Conservation (phyloP, 2,113 vertebrate species). For the Tupaia chinensis region DNA sequence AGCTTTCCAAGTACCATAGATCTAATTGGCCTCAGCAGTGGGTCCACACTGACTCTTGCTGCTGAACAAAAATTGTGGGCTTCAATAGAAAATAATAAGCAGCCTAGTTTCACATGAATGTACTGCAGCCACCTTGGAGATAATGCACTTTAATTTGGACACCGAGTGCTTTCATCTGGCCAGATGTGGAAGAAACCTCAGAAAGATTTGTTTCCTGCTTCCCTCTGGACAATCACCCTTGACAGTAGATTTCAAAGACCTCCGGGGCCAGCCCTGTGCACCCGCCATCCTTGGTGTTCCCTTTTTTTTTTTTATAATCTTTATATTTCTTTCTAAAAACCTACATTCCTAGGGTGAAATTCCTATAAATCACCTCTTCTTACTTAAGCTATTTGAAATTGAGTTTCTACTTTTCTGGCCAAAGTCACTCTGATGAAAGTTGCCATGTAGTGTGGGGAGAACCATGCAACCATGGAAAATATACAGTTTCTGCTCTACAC, state of each 20-base stretch:
- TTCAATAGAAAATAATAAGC: constrained; percentile 78
- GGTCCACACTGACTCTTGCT: constrained; percentile 72
- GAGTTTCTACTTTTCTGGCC: neutral
- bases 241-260: neutral
- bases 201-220: neutral
- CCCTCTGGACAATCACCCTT: neutral
- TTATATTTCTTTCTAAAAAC: constrained; percentile 25
- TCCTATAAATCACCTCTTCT: constrained; percentile 14
- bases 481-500: neutral
- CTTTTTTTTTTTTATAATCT: neutral
- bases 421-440: neutral
- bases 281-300: neutral
- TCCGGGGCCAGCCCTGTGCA: neutral
- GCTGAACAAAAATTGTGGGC: constrained; percentile 75
- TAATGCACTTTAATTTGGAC: constrained; percentile 61
- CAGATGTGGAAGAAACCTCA: constrained; percentile 59
- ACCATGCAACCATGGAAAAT: neutral
- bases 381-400: constrained; percentile 7
- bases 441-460: neutral
- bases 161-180: constrained; percentile 15
- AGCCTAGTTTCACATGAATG: constrained; percentile 37
- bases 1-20: constrained; percentile 69
- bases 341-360: neutral
- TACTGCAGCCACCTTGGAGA: constrained; percentile 34
- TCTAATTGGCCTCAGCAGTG: constrained; percentile 82